Percentiles rank a stretch among this genome's conserved stretches.
Evolutionary conservation across 2,113 vertebrate genomes (phyloP).

Genomic region (Cathartes aura): DNA sequence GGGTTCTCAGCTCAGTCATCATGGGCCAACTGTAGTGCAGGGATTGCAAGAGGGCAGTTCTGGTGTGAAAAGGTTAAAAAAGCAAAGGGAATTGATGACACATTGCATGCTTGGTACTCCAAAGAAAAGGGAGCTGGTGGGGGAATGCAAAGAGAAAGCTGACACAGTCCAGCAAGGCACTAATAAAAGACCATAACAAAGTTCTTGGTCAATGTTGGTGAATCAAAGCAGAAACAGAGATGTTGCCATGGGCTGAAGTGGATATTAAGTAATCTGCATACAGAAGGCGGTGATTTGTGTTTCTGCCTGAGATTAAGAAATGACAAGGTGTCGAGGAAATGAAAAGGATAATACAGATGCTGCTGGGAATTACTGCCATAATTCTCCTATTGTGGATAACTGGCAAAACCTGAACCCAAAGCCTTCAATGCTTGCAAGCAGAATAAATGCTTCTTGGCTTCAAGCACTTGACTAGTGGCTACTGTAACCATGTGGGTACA

Average conservation of each 20-base stretch:
- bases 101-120: not conserved
- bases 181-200: not conserved
- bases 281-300: not conserved
- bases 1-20: not conserved
- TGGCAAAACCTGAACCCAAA: not conserved
- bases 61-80: not conserved
- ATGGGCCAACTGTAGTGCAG: not conserved
- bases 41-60: not conserved
- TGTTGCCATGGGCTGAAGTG: not conserved
- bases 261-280: not conserved
- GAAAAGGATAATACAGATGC: not conserved
- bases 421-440: not conserved
- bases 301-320: slow-evolving; percentile 31
- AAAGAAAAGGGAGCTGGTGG: not conserved
- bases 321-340: slow-evolving; percentile 1
- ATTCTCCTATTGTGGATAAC: not conserved
- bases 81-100: not conserved
- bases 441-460: not conserved
- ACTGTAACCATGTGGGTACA: fast-evolving
- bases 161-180: not conserved
- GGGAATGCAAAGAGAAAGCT: not conserved
- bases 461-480: not conserved
- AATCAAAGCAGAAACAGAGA: not conserved
- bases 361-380: not conserved
- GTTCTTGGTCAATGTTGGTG: not conserved